phyloP scores from a whole-genome alignment of 2,113 vertebrate genomes.

The Catagonus wagneri region DNA sequence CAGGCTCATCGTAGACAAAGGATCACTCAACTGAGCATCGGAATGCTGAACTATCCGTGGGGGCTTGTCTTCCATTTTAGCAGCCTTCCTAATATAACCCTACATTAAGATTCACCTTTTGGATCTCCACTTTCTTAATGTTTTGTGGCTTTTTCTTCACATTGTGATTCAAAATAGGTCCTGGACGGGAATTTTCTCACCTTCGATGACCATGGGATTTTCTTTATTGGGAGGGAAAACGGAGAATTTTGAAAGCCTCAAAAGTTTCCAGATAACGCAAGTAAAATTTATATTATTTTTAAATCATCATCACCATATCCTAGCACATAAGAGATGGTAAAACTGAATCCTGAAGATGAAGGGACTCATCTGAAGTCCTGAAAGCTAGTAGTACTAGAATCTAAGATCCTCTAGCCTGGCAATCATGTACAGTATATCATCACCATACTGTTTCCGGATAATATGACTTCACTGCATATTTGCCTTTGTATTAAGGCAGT shows the following conservation, averaged over 20 bases:
- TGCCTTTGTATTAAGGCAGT: neutral
- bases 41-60: neutral
- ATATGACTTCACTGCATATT: neutral
- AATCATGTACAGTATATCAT: neutral
- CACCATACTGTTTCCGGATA: neutral
- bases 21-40: neutral
- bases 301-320: neutral
- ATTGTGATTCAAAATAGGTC: slow-evolving; percentile 28
- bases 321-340: neutral
- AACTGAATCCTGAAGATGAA: neutral
- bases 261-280: neutral
- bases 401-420: neutral
- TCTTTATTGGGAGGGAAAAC: neutral
- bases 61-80: neutral
- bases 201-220: neutral
- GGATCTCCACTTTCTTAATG: slow-evolving; percentile 28
- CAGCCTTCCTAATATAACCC: neutral
- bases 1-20: neutral
- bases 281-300: neutral
- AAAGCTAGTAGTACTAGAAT: neutral
- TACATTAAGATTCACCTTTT: neutral
- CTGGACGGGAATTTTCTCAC: neutral
- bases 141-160: slow-evolving; percentile 27
- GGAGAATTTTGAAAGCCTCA: neutral
- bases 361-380: neutral